Evolutionary conservation across 1,140 invertebrate species (phyloP).

Genomic region (Bicyclus anynana): DNA sequence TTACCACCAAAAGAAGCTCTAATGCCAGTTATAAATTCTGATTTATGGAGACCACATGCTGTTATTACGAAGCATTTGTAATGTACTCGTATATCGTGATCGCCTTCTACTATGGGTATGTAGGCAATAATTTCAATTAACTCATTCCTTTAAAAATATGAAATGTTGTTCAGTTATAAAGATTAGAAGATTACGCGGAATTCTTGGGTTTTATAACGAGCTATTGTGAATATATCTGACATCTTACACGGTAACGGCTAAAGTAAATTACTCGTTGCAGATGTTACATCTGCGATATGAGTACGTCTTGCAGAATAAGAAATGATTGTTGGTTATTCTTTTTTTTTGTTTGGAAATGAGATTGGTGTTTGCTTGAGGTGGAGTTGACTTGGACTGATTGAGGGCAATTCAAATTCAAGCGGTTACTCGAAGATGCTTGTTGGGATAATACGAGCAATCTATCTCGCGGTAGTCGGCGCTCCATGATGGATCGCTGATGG

Average conservation of each 20-base stretch:
- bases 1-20: constrained; percentile 49
- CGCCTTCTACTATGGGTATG: constrained; percentile 41
- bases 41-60: constrained; percentile 63
- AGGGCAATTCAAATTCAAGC: constrained; percentile 51
- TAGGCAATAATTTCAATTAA: constrained; percentile 65
- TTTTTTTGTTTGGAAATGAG: constrained; percentile 34
- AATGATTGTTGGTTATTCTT: constrained; percentile 36
- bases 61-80: constrained; percentile 57
- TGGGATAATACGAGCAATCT: constrained; percentile 66
- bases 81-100: constrained; percentile 39
- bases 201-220: constrained; percentile 32
- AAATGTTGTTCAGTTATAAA: constrained; percentile 31
- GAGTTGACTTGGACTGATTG: constrained; percentile 56
- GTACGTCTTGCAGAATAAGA: neutral
- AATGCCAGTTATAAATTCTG: constrained; percentile 52
- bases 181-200: constrained; percentile 38
- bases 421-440: constrained; percentile 57
- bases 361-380: constrained; percentile 28
- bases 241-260: constrained; percentile 29
- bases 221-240: constrained; percentile 34
- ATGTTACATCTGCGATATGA: constrained; percentile 22
- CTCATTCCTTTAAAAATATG: constrained; percentile 45
- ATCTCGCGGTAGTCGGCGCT: constrained; percentile 56
- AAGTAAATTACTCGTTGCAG: constrained; percentile 44
- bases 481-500: constrained; percentile 69